Percentiles rank a stretch among this genome's conserved stretches.
phyloP scores from a whole-genome alignment of 1,140 invertebrate genomes.

The Antheraea mylitta region DNA sequence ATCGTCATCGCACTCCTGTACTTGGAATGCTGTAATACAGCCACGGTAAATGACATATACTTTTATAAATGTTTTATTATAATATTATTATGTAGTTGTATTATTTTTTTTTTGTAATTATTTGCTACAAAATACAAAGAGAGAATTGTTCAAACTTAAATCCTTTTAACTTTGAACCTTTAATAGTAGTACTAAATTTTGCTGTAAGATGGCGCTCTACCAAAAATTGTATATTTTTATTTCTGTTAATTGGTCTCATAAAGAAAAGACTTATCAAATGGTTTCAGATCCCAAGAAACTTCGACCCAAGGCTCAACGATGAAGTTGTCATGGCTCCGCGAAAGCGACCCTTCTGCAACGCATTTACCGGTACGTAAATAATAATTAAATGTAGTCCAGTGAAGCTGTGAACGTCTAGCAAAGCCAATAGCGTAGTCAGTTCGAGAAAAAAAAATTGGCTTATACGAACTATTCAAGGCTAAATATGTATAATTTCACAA shows the following conservation, averaged over 20 bases:
- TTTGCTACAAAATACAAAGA: too few species aligned
- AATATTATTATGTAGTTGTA: too few species aligned
- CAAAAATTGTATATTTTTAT: not conserved
- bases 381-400: too few species aligned
- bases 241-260: too few species aligned
- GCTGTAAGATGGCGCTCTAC: not conserved
- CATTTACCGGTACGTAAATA: constrained; percentile 82
- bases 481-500: too few species aligned
- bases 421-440: too few species aligned
- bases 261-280: not conserved
- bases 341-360: constrained; percentile 87
- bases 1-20: constrained; percentile 18
- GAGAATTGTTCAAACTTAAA: too few species aligned
- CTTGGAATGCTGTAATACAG: constrained; percentile 20
- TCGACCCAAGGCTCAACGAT: constrained; percentile 47
- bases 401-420: too few species aligned
- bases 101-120: too few species aligned
- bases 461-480: too few species aligned
- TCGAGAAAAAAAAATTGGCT: too few species aligned
- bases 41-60: constrained; percentile 14
- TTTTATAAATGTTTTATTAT: not conserved
- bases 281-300: constrained; percentile 53
- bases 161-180: too few species aligned
- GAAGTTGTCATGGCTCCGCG: constrained; percentile 73
- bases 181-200: not conserved